Evolutionary conservation across 2,797 vertebrate species (phyloP).

Genomic region (Liasis olivaceus): DNA sequence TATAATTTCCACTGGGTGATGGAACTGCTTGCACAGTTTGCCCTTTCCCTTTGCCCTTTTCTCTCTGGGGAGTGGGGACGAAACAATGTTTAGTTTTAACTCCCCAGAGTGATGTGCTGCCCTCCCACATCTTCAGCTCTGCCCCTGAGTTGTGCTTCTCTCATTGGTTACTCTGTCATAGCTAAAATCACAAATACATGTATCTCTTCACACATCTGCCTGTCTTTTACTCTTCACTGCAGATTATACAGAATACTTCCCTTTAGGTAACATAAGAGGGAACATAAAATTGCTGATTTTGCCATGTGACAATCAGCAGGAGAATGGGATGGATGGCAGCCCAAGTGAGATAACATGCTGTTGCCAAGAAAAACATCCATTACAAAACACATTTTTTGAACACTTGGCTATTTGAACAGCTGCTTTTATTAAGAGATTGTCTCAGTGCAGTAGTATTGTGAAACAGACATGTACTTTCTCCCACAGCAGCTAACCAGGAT

Average conservation of each 20-base stretch:
- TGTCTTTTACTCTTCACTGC: not conserved
- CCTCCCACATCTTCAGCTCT: constrained; percentile 5
- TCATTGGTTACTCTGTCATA: constrained; percentile 5
- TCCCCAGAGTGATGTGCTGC: constrained; percentile 24
- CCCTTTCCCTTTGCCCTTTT: not conserved
- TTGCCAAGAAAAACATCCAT: constrained; percentile 27
- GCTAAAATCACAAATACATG: not conserved
- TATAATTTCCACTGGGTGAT: not conserved
- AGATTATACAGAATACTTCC: not conserved
- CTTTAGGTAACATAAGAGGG: not conserved
- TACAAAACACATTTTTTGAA: constrained; percentile 20
- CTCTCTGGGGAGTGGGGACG: not conserved
- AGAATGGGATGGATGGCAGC: not conserved
- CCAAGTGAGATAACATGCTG: constrained; percentile 8
- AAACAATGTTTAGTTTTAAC: not conserved
- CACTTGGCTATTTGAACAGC: constrained; percentile 28
- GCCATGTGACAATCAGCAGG: constrained; percentile 10
- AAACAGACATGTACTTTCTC: not conserved
- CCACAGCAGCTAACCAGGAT: not conserved
- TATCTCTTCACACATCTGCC: not conserved
- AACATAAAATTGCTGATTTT: constrained; percentile 1
- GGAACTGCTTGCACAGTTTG: not conserved
- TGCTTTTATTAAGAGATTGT: constrained; percentile 24
- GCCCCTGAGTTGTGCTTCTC: not conserved
- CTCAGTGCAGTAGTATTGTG: not conserved